phyloP scores from a whole-genome alignment of 2,888 invertebrate genomes.

The Masnerella sp. region DNA sequence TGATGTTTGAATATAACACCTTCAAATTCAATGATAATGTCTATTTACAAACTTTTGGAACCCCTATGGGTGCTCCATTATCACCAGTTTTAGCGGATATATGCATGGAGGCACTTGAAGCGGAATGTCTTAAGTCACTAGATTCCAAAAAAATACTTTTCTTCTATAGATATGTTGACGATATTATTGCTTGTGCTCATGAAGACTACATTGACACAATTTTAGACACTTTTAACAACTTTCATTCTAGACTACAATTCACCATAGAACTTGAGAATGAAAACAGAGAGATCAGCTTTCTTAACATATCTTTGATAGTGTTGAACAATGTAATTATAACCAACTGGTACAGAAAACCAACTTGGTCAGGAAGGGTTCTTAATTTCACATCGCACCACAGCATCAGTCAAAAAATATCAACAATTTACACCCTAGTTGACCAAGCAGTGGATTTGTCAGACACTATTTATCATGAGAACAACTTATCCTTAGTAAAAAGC shows the following conservation, averaged over 20 bases:
- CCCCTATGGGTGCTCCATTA: background rate
- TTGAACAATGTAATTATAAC: too few relatives aligned
- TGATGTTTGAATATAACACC: background rate
- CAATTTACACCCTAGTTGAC: too few relatives aligned
- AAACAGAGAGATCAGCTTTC: background rate
- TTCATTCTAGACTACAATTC: conserved; percentile 1
- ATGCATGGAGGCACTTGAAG: background rate
- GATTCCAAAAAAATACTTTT: background rate
- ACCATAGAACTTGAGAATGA: background rate
- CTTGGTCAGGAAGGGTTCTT: too few relatives aligned
- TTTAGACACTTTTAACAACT: background rate
- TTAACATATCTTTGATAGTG: too few relatives aligned
- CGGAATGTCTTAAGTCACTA: background rate
- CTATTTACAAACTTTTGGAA: background rate
- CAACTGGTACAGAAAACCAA: too few relatives aligned
- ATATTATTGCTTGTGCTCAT: background rate
- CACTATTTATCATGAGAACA: too few relatives aligned
- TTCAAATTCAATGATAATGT: background rate
- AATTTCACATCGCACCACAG: too few relatives aligned
- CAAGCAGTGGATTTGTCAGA: too few relatives aligned
- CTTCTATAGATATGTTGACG: background rate
- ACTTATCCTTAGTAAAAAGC: too few relatives aligned
- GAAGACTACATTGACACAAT: background rate
- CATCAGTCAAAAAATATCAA: too few relatives aligned
- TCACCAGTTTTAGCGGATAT: background rate